Base-by-base conservation (phyloP, 2,113 vertebrate genomes). In the Ranitomeya variabilis region DNA sequence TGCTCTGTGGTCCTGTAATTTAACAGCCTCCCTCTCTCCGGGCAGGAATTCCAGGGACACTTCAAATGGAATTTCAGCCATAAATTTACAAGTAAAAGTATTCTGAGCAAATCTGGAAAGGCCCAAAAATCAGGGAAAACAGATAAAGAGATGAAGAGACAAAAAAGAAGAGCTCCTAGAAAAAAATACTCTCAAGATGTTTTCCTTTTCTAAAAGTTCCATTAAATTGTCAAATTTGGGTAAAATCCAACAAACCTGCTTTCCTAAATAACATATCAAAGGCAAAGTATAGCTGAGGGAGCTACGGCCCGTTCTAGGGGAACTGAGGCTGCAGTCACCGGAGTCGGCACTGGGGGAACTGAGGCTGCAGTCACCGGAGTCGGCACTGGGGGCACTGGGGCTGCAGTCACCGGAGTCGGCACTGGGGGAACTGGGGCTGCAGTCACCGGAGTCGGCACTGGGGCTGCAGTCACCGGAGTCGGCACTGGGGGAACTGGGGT, bases 1-100 rank as follows among this genome's bases (percentile, higher is more conserved):
- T 80, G 57, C 79, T 37, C 80, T 52, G 60, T 21, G 12, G 37
- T 45, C 64, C 16, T 83, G 81, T 83, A 23, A 83, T 83, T 19
- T 62, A 31, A 66, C 59, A 62, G 15, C 13, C 26, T 51, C 26
- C 64, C n/a, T 1, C 62, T 54, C 11, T 19, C 80, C 64, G 13
- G 18, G 31, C 18, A 64, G 60, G 31, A 83, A 52, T 64, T 52
- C 60, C 60, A 66, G 2, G 81, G 60, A 69, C 37, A 62, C 26
- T 81, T 81, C 13, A 81, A 81, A 18, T 5, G 26, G 45, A 21
- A 83, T 54, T 66, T 62, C 14, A 52, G 60, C 15, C 19, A 52
- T 69, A 21, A 83, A 83, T 66, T 66, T 67, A 31, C 37, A 37
- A 12, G 37, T 6, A 19, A 54, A 80, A 45, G 7, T 83, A 45